Percentiles rank a stretch among this genome's conserved stretches.
phyloP scores from a whole-genome alignment of 2,888 invertebrate species.

The Rhopalosiphum nymphaeae region DNA sequence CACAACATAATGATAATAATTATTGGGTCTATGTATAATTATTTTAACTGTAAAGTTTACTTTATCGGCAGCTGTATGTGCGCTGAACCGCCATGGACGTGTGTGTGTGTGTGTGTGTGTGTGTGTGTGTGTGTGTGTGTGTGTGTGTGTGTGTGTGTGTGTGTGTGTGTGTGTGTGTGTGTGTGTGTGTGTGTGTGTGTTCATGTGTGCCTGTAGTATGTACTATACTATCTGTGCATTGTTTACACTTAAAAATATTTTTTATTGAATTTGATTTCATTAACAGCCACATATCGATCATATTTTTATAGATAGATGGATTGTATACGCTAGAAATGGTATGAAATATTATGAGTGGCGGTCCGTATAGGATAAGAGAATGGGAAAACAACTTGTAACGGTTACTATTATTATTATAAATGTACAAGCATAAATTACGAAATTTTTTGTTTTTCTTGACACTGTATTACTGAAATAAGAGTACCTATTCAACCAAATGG shows the following conservation, averaged over 20 bases:
- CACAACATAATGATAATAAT: neutral
- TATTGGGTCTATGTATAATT: neutral
- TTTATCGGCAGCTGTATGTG: neutral
- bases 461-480: neutral
- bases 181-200: neutral
- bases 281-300: neutral
- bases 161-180: neutral
- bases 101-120: neutral
- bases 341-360: neutral
- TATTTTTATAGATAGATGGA: neutral
- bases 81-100: neutral
- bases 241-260: neutral
- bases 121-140: neutral
- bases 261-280: conserved; percentile 14
- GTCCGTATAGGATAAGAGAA: neutral
- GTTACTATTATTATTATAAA: neutral
- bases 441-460: neutral
- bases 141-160: neutral
- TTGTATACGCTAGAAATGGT: neutral
- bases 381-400: neutral
- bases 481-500: neutral
- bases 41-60: neutral
- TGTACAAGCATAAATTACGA: neutral
- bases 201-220: no score
- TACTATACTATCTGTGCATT: neutral